A percentile compares a stretch with the other conserved stretches of the same genome.
phyloP scores from a whole-genome alignment of 2,888 invertebrate species.

The Acrocyrtus sp. region DNA sequence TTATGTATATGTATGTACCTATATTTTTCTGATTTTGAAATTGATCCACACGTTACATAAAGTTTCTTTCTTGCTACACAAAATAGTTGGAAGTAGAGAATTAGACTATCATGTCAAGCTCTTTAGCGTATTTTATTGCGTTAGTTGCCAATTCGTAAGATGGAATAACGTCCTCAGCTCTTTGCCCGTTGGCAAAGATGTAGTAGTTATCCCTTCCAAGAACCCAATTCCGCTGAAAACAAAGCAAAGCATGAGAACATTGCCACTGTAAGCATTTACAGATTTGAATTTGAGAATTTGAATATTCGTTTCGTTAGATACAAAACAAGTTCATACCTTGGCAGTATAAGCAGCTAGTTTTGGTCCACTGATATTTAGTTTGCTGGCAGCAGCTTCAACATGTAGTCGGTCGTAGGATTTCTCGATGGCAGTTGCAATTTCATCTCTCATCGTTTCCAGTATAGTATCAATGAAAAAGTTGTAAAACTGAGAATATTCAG shows the following conservation, averaged over 20 bases:
- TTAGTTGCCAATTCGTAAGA: conserved; percentile 91
- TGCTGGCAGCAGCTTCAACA: conserved; percentile 91
- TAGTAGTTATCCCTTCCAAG: conserved; percentile 79
- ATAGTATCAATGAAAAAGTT: conserved; percentile 97
- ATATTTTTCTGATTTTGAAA: too few species aligned
- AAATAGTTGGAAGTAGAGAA: too few species aligned
- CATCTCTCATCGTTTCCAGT: conserved; percentile 92
- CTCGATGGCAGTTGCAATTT: conserved; percentile 96
- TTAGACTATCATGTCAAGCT: conserved; percentile 99
- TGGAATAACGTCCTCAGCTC: conserved; percentile 82
- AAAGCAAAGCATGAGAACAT: conserved; percentile 10
- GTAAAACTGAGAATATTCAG: conserved; percentile 93
- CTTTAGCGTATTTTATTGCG: conserved; percentile 95
- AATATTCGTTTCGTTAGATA: too few species aligned
- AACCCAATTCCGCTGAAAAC: conserved; percentile 66
- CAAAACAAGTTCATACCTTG: conserved; percentile 75
- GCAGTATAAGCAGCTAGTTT: conserved; percentile 83
- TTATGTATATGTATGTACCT: too few species aligned
- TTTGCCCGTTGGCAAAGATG: conserved; percentile 82
- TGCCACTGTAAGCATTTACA: too few species aligned
- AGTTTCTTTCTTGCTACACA: too few species aligned
- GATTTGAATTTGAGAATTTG: too few species aligned
- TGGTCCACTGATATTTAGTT: conserved; percentile 84
- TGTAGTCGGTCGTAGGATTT: conserved; percentile 79
- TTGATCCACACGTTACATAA: too few species aligned